Evolutionary conservation across 2,113 vertebrate species (phyloP), one percentile per base, ranked within the genome.

Genomic region (Gallinago jamesoni): DNA sequence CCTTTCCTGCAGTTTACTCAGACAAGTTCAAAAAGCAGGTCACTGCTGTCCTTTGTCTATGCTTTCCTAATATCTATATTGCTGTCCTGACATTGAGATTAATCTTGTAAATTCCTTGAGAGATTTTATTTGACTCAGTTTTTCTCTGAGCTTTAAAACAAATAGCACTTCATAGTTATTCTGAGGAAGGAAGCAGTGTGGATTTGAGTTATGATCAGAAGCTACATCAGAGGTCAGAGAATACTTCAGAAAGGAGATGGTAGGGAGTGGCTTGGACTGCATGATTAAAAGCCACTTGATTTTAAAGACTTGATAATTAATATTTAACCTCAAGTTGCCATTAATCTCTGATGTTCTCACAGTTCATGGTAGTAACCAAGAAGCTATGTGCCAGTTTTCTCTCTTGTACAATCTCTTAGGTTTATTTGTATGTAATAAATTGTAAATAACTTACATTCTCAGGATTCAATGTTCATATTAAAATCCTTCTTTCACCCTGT

Each of bases 321-420:
- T 94, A 28, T 90, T 94, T 93, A 94, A 96, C 68, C 56, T 89
- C 20, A 69, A 87, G 60, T 35, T 94, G 56, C 68, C 27, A 16
- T 89, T 84, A 84, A 67, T 96, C 47, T 63, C 47, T 47, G 30
- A 43, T 33, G 7, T 73, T 91, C 82, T 79, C 50, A 48, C 47
- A 48, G 47, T 48, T 48, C 47, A 48, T 23, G 47, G 11, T 48
- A 48, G 47, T 23, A 48, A 48, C 47, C 47, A 48, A 48, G 47
- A 23, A 48, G 21, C 10, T 48, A 62, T 31, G 8, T 75, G 47
- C 31, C 77, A 24, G 6, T 73, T 86, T 73, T 78, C 27, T 77
- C 22, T 64, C 0, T 53, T 3, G 3, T 70, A 35, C 86, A 77
- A 83, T 88, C 4, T 31, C 14, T 77, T 24, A 30, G 45, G 19